Percentiles rank a stretch among this genome's conserved stretches.
These are phyloP conservation scores for Autographa gamma DNA, from an alignment of 2,888 invertebrate species.

Conservation along the genomic window DNA sequence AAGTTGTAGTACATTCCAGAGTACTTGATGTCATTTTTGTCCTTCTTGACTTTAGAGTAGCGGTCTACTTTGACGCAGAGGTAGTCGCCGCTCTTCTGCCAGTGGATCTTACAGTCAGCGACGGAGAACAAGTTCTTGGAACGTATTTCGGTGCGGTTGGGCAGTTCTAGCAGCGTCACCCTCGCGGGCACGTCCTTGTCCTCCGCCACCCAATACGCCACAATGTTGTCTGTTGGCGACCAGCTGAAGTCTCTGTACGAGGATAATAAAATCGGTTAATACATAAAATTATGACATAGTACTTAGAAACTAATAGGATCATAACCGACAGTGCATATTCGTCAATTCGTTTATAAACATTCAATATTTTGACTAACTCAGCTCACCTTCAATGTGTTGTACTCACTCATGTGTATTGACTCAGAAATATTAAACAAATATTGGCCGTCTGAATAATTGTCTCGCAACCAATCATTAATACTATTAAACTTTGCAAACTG, in stretches of 20 bases:
- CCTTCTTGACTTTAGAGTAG: conserved; percentile 97
- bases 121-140: conserved; percentile 99
- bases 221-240: conserved; percentile 98
- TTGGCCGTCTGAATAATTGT: background rate
- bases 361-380: too few species aligned
- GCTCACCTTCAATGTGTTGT: background rate
- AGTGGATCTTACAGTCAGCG: conserved; percentile 99
- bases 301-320: too few species aligned
- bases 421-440: conserved; percentile 2
- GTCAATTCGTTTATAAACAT: too few species aligned
- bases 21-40: conserved; percentile 97
- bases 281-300: conserved; percentile 12
- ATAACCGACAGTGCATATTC: too few species aligned
- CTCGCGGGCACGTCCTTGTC: conserved; percentile 98
- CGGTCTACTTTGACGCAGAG: conserved; percentile 96
- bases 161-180: conserved; percentile 97
- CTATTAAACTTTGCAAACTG: background rate
- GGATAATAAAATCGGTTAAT: conserved; percentile 6
- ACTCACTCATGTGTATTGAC: conserved; percentile 11
- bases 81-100: conserved; percentile 99
- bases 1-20: conserved; percentile 99
- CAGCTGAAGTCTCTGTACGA: conserved; percentile 96
- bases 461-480: background rate
- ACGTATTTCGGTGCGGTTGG: conserved; percentile 95
- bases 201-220: conserved; percentile 99